Percentiles rank a stretch among this genome's conserved stretches.
phyloP scores from a whole-genome alignment of 2,888 invertebrate species.

The Ophion ellenae region DNA sequence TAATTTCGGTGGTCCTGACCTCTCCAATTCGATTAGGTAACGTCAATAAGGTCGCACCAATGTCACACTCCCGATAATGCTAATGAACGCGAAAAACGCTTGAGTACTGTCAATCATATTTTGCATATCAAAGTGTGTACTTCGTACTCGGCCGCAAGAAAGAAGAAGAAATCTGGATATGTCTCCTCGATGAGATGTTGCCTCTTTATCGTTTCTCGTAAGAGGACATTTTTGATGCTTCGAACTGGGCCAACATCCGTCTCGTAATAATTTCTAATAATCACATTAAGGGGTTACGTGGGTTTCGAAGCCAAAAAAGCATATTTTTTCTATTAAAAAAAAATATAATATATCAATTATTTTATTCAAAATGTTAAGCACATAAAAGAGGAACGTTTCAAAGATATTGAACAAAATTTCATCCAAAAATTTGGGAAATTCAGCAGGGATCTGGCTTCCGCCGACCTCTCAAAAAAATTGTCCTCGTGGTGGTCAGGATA shows the following conservation, averaged over 20 bases:
- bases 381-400: no score
- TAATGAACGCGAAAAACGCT: conserved; percentile 26
- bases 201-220: background rate
- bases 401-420: no score
- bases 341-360: no score
- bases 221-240: background rate
- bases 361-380: no score
- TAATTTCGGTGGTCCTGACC: conserved; percentile 76
- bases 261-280: conserved; percentile 6
- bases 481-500: no score
- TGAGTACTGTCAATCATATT: conserved; percentile 32
- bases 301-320: no score
- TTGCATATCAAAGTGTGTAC: background rate
- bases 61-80: conserved; percentile 73
- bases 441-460: no score
- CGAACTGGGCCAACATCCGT: conserved; percentile 4
- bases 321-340: no score
- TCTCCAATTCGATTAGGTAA: conserved; percentile 80
- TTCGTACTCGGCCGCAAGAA: background rate
- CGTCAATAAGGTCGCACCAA: conserved; percentile 80
- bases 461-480: no score
- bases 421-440: no score
- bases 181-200: background rate
- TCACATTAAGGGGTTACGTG: background rate
- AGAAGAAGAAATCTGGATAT: background rate